Percentiles rank a stretch among this genome's conserved stretches.
Conservation (phyloP, 2,888 invertebrate species). For the Conops quadrifasciatus region DNA sequence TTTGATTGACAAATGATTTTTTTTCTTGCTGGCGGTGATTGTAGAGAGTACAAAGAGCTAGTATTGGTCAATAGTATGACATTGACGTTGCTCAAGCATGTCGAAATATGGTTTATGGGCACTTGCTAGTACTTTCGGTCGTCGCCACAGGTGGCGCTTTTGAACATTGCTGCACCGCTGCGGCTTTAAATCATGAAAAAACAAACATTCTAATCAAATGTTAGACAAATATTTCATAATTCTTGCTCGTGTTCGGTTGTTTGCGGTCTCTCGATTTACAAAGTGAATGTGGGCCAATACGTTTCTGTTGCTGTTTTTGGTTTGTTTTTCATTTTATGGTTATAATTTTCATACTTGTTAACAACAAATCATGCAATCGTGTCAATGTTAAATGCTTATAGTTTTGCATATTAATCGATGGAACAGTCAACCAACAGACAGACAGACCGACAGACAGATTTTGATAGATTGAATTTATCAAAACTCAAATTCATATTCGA, state of each 20-base stretch:
- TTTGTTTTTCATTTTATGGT: neutral
- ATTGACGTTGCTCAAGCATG: too few species aligned
- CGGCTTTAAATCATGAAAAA: constrained; percentile 6
- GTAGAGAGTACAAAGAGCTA: too few species aligned
- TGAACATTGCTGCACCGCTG: neutral
- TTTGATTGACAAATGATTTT: constrained; percentile 19
- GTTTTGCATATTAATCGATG: neutral
- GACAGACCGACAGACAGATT: too few species aligned
- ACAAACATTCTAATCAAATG: constrained; percentile 8
- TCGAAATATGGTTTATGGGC: too few species aligned
- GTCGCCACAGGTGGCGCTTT: constrained; percentile 31
- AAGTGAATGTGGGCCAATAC: constrained; percentile 25
- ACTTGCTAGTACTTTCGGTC: neutral
- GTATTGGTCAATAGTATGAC: too few species aligned
- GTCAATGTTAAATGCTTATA: constrained; percentile 21
- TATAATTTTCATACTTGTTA: constrained; percentile 16
- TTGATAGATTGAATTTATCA: too few species aligned
- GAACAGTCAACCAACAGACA: too few species aligned
- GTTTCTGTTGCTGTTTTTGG: neutral
- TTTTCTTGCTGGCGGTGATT: neutral
- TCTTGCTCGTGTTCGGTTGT: neutral
- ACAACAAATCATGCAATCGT: constrained; percentile 18
- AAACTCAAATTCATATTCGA: too few species aligned
- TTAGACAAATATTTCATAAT: neutral
- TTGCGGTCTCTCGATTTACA: neutral